Base-by-base conservation (phyloP, 2,797 vertebrate genomes). In the Sciurus carolinensis region DNA sequence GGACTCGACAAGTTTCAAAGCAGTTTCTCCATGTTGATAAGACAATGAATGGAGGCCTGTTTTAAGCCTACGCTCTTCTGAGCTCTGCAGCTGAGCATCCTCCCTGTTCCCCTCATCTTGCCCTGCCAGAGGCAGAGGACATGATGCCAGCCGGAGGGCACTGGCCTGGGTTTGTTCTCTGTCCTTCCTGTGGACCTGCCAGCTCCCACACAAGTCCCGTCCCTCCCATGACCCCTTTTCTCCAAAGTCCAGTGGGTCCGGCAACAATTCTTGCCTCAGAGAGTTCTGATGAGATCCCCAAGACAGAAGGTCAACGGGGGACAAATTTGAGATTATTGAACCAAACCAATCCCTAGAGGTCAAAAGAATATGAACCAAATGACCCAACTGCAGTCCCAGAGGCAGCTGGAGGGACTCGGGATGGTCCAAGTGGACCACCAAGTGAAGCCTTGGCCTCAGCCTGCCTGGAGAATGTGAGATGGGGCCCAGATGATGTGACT, bases 141-240 rank as follows among this genome's bases (percentile, higher is more conserved):
- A 52, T 71, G n/a, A 5, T 28, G 26, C 20, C 20, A 1, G 18
- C 24, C n/a, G 7, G 77, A 66, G 67, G 75, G 1, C 39, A 20
- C 0, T 1, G 7, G 24, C 26, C 47, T 9, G n/a, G 8, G 26
- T n/a, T 42, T 52, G 1, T 11, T 62, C 52, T 75, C 47, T 3
- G 30, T 22, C 9, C 12, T 18, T 57, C 28, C 24, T 33, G 20
- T 6, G 12, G 24, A 30, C 30, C 39, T 13, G 33, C 11, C 18
- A 26, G 14, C 72, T 77, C 33, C 54, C 11, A 4, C 5, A 30
- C 3, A n/a, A 52, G 59, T 22, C n/a, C 44, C 10, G 5, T 26
- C 39, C 71, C 20, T 66, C 44, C 62, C 12, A n/a, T 3, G 6
- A 66, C 22, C 10, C 14, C 47, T 39, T 64, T 52, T 33, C 62